phyloP scores from a whole-genome alignment of 2,113 vertebrate genomes.

The Myocastor coypus region DNA sequence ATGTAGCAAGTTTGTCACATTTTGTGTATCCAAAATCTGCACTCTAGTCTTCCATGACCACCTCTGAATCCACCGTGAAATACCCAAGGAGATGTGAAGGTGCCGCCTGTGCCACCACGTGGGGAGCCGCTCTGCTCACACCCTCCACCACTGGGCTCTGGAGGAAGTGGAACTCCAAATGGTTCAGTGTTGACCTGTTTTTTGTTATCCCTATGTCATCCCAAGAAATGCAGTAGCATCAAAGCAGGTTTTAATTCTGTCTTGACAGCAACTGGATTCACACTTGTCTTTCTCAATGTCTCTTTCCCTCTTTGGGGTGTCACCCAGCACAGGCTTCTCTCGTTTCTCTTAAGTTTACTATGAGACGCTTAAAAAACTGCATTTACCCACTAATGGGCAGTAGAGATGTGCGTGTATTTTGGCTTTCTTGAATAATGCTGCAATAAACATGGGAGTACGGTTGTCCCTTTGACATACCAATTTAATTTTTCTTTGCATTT shows the following conservation, averaged over 20 bases:
- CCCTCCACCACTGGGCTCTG: constrained; percentile 92
- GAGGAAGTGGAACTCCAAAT: constrained; percentile 95
- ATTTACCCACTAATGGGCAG: background rate
- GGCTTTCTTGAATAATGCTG: background rate
- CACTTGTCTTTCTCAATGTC: constrained; percentile 92
- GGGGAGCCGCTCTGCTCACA: constrained; percentile 92
- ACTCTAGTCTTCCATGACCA: constrained; percentile 92
- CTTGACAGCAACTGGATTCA: constrained; percentile 94
- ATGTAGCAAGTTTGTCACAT: constrained; percentile 98
- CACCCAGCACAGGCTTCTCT: constrained; percentile 93
- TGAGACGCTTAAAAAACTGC: constrained; percentile 99
- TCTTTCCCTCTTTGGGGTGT: constrained; percentile 92
- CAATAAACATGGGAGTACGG: background rate
- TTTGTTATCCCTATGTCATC: constrained; percentile 97
- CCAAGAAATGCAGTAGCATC: constrained; percentile 94
- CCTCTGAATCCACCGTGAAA: constrained; percentile 94
- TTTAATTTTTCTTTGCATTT: background rate
- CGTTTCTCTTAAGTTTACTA: constrained; percentile 98
- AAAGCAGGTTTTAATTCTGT: constrained; percentile 99
- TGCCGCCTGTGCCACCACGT: constrained; percentile 93
- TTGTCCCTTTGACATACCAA: background rate
- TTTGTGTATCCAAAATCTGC: constrained; percentile 98
- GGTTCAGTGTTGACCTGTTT: constrained; percentile 96
- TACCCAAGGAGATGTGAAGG: constrained; percentile 90
- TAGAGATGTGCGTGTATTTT: background rate